These are phyloP conservation scores for Belgica antarctica DNA, from an alignment of 2,888 invertebrate genomes.

Conservation along the genomic window DNA sequence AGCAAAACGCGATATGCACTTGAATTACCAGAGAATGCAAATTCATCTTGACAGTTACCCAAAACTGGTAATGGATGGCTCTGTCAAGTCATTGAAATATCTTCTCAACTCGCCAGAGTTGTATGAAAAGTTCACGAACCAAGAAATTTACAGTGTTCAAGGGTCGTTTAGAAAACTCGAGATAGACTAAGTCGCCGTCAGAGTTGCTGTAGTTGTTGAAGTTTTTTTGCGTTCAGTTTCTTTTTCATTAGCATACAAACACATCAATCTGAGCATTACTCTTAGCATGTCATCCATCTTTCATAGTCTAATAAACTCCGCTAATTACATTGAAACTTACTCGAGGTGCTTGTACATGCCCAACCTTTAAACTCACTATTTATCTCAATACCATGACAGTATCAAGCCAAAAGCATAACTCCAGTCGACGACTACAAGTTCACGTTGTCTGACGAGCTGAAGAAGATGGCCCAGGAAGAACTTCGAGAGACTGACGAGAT, in stretches of 20 bases:
- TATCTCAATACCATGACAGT: neutral
- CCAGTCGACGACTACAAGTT: slow-evolving; percentile 66
- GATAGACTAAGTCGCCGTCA: slow-evolving; percentile 69
- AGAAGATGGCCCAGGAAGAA: slow-evolving; percentile 64
- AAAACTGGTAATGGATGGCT: neutral
- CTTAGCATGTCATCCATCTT: too few species aligned
- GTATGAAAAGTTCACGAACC: slow-evolving; percentile 50
- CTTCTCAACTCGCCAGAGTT: neutral
- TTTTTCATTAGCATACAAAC: too few species aligned
- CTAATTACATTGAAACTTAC: too few species aligned
- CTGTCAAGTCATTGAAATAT: neutral
- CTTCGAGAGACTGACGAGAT: slow-evolving; percentile 66
- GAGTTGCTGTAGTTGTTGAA: too few species aligned
- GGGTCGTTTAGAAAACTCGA: slow-evolving; percentile 77
- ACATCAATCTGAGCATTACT: too few species aligned
- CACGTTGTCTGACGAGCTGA: slow-evolving; percentile 61
- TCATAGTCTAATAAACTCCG: too few species aligned
- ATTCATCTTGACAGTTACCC: neutral
- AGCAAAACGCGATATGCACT: neutral
- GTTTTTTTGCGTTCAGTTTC: too few species aligned
- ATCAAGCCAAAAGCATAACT: slow-evolving; percentile 57
- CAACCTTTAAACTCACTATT: neutral
- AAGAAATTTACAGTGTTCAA: slow-evolving; percentile 63
- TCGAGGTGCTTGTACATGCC: too few species aligned
- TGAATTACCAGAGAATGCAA: neutral